These are phyloP conservation scores for Antitype chi DNA, from an alignment of 2,888 invertebrate genomes.

Conservation along the genomic window DNA sequence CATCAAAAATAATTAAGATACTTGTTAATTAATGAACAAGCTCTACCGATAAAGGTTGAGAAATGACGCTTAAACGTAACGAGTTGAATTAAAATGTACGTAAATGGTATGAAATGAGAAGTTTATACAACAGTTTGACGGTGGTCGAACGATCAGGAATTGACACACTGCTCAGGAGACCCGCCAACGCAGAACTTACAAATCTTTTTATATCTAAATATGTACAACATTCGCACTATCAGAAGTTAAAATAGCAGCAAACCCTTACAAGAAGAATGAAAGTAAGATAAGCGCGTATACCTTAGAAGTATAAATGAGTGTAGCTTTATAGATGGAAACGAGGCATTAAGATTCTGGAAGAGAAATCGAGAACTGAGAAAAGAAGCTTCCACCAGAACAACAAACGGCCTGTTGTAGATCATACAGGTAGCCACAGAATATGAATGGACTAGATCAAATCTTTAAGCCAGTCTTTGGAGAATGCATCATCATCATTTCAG, in stretches of 20 bases:
- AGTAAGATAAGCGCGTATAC: neutral
- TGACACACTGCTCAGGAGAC: slow-evolving; percentile 7
- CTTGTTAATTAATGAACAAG: slow-evolving; percentile 29
- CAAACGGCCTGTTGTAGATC: neutral
- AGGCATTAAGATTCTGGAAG: neutral
- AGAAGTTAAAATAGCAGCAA: neutral
- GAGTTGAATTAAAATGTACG: slow-evolving; percentile 53
- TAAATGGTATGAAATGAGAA: slow-evolving; percentile 52
- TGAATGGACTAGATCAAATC: neutral
- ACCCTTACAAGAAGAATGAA: neutral
- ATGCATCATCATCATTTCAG: too few relatives aligned
- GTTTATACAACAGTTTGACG: slow-evolving; percentile 36
- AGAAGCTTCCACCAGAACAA: neutral
- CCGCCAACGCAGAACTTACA: neutral
- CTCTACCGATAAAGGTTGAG: slow-evolving; percentile 41
- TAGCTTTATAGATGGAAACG: neutral
- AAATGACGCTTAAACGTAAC: slow-evolving; percentile 44
- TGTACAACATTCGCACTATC: neutral
- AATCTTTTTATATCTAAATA: too few relatives aligned
- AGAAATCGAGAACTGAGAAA: neutral
- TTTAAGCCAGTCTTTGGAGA: neutral
- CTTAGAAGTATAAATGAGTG: neutral
- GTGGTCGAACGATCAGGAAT: slow-evolving; percentile 12
- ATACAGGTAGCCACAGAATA: neutral
- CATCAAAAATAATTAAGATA: slow-evolving; percentile 34